phyloP scores from a whole-genome alignment of 2,113 vertebrate genomes.

The Erpornis zantholeuca region DNA sequence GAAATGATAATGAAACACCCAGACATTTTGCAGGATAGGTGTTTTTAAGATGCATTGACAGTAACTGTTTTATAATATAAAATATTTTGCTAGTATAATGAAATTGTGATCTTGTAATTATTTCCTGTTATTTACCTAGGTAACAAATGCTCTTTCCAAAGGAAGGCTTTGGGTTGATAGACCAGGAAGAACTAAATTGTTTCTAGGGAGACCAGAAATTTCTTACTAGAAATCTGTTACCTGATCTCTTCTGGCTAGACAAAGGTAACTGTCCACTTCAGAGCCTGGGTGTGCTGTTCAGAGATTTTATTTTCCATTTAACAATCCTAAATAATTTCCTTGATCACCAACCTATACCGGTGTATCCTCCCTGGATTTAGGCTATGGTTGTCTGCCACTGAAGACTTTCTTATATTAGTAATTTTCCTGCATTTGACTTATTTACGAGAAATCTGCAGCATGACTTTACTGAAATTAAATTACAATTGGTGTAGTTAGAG shows the following conservation, averaged over 20 bases:
- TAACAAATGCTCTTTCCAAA: neutral
- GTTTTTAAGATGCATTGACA: neutral
- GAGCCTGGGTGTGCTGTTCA: neutral
- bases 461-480: neutral
- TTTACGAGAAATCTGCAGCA: neutral
- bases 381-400: neutral
- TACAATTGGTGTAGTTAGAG: neutral
- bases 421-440: neutral
- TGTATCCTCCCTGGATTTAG: neutral
- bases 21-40: neutral
- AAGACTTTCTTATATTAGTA: neutral
- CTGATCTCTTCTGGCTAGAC: neutral
- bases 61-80: neutral
- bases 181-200: neutral
- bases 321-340: neutral
- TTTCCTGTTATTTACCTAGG: neutral
- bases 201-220: neutral
- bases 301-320: neutral
- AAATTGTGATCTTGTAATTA: neutral
- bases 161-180: neutral
- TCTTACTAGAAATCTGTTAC: neutral
- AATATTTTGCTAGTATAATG: neutral
- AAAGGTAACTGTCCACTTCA: neutral
- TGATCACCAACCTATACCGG: neutral
- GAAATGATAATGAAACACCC: neutral